phyloP scores from a whole-genome alignment of 2,113 vertebrate genomes.

The Paracanthobrama guichenoti region DNA sequence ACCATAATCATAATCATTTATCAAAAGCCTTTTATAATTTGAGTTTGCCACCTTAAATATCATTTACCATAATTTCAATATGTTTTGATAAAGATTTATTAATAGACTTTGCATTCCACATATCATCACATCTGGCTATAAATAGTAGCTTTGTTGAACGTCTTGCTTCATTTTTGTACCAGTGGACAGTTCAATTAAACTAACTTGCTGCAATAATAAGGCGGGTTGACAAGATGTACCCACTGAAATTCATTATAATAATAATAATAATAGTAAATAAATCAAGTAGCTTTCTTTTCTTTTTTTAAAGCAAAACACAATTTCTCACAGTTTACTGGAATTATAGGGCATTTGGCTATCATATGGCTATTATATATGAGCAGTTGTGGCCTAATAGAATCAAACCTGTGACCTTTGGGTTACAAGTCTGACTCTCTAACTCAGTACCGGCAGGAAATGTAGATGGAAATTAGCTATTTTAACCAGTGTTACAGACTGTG shows the following conservation, averaged over 20 bases:
- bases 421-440: too few species aligned
- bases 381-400: too few species aligned
- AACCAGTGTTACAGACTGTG: too few species aligned
- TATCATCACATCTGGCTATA: background rate
- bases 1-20: background rate
- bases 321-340: background rate
- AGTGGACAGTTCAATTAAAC: background rate
- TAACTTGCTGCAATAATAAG: background rate
- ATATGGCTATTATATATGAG: too few species aligned
- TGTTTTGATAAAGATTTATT: background rate
- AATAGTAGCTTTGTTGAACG: background rate
- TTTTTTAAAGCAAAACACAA: background rate
- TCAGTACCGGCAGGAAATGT: too few species aligned
- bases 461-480: too few species aligned
- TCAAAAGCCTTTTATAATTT: background rate
- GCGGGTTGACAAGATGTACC: background rate
- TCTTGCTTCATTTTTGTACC: background rate
- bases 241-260: background rate
- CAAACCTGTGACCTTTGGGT: too few species aligned
- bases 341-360: too few species aligned
- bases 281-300: background rate
- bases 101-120: background rate
- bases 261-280: too few species aligned
- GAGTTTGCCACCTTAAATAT: background rate
- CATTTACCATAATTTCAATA: background rate